These are phyloP conservation scores for Galendromus occidentalis DNA, from an alignment of 1,140 invertebrate species.

Conservation along the genomic window DNA sequence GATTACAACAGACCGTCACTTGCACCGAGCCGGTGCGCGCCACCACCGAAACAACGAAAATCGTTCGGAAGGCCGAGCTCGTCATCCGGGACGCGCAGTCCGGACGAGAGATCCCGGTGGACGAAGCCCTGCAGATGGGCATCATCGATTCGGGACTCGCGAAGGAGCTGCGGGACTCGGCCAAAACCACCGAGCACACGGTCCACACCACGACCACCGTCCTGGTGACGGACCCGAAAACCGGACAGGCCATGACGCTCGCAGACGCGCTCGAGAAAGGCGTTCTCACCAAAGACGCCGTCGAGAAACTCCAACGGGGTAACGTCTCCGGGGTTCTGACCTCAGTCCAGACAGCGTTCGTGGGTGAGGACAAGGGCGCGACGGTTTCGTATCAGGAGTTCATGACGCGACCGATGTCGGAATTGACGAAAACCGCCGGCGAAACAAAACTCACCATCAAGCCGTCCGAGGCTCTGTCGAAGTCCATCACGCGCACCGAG, in stretches of 20 bases:
- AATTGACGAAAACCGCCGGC: conserved; percentile 15
- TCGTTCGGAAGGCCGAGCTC: conserved; percentile 25
- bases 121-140: conserved; percentile 32
- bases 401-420: conserved; percentile 1
- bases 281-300: conserved; percentile 49
- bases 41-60: conserved; percentile 24
- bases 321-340: conserved; percentile 15
- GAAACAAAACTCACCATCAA: conserved; percentile 10
- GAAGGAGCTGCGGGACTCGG: conserved; percentile 41
- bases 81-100: conserved; percentile 20
- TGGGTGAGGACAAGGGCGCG: not conserved
- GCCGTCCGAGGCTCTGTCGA: not conserved
- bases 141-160: conserved; percentile 46
- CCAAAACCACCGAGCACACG: conserved; percentile 44
- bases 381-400: not conserved
- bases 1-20: conserved; percentile 18
- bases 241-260: conserved; percentile 44
- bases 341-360: not conserved
- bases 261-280: conserved; percentile 51
- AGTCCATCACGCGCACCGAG: not conserved
- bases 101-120: conserved; percentile 20
- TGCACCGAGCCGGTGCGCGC: conserved; percentile 21
- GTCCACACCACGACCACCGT: conserved; percentile 36
- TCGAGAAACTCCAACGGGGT: conserved; percentile 26
- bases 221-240: conserved; percentile 49